Base-by-base conservation (phyloP, 2,797 vertebrate genomes). In the Neomorphus geoffroyi region DNA sequence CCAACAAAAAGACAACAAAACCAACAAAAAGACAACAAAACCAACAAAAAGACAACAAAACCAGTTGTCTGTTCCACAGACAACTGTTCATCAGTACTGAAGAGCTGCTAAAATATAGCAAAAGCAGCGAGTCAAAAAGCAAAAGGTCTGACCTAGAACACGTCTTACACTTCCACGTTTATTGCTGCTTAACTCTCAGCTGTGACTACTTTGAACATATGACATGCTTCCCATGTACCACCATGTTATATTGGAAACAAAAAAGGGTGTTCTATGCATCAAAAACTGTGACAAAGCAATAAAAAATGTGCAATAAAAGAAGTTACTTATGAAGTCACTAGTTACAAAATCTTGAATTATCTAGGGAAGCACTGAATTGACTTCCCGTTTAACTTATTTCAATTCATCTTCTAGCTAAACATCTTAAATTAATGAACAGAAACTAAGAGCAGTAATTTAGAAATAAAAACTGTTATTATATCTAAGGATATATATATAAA, bases 241-340 rank as follows among this genome's bases (percentile, higher is more conserved):
- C 14, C 6, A 14, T 1, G 1, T 13, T 43, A 56, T 0, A 13
- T 0, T 48, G 48, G 45, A 86, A 67, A 61, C n/a, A 64, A 81
- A 71, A 58, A 30, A 13, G 8, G 8, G 18, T 39, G 17, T 39
- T 48, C 27, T 33, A 35, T 74, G n/a, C 30, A 60, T 22, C 22
- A 45, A 51, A 48, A 60, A 15, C 28, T 30, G 32, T 6, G 15
- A 79, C 6, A 10, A 66, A 80, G 14, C 26, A 77, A 30, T 37
- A 62, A 66, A 69, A 86, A 37, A n/a, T 0, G 7, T 0, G 15
- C 50, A 57, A 35, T 12, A 9, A 17, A 51, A 73, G 23, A 64
- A 33, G 37, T 7, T 61, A 24, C 30, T 11, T 2, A 24, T 54
- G 30, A 90, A 67, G 62, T 43, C 45, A 23, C 26, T 64, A 27